phyloP scores from a whole-genome alignment of 2,888 invertebrate genomes.

The Phaonia tiefii region DNA sequence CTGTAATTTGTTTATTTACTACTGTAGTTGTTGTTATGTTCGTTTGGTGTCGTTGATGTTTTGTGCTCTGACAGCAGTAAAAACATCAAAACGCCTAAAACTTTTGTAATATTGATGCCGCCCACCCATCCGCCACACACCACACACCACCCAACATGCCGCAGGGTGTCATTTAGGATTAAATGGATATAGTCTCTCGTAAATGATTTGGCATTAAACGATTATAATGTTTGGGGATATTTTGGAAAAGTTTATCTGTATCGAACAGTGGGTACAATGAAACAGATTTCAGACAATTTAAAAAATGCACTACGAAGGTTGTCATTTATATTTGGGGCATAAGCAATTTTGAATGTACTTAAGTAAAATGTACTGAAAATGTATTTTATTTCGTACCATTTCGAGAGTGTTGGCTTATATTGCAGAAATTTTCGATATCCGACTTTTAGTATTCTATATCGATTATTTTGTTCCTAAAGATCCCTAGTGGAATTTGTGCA shows the following conservation, averaged over 20 bases:
- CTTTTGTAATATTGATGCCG: not conserved
- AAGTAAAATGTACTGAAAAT: too few species aligned
- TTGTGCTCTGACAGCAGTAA: not conserved
- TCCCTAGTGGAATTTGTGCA: too few species aligned
- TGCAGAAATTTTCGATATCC: too few species aligned
- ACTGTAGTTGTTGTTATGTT: not conserved
- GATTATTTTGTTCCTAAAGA: too few species aligned
- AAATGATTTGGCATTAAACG: not conserved
- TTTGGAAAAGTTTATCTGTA: conserved; percentile 1
- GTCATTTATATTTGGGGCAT: too few species aligned
- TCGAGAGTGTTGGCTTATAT: too few species aligned
- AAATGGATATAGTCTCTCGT: conserved; percentile 11
- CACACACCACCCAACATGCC: not conserved
- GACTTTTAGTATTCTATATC: too few species aligned
- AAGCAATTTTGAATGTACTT: too few species aligned
- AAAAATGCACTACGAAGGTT: too few species aligned
- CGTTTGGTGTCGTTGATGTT: not conserved
- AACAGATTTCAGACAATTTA: too few species aligned
- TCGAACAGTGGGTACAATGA: not conserved
- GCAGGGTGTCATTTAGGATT: conserved; percentile 4
- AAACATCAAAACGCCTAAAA: not conserved
- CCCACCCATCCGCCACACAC: not conserved
- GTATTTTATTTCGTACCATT: too few species aligned
- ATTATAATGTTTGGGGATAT: not conserved
- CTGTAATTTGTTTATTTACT: conserved; percentile 28